Percentiles rank a stretch among this genome's conserved stretches.
phyloP scores from a whole-genome alignment of 2,888 invertebrate species.

The Leptarthrus brevirostris region DNA sequence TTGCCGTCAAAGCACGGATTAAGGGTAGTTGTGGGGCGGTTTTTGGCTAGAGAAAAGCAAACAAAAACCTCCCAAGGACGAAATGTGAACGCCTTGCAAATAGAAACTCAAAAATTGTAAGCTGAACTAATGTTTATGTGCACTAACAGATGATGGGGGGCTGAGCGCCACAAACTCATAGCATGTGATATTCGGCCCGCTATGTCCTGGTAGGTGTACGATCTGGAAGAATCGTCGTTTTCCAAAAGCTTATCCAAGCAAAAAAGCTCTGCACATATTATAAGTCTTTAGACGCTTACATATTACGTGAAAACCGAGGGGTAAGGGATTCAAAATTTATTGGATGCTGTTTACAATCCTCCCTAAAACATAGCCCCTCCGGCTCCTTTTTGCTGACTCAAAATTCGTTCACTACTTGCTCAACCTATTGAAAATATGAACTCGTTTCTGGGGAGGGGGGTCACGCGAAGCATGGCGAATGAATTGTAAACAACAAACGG shows the following conservation, averaged over 20 bases:
- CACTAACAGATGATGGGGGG: background rate
- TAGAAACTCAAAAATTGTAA: background rate
- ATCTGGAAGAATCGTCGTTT: background rate
- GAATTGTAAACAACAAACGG: constrained; percentile 35
- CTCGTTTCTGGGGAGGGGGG: background rate
- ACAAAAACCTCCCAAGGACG: background rate
- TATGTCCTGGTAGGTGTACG: background rate
- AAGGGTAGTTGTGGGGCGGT: background rate
- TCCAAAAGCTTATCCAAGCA: background rate
- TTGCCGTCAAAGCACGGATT: background rate
- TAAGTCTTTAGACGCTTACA: background rate
- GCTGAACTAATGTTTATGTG: background rate
- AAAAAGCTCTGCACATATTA: background rate
- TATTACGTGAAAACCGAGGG: background rate
- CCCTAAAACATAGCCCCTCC: constrained; percentile 16
- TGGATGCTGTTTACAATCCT: constrained; percentile 37
- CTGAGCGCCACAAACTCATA: background rate
- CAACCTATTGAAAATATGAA: constrained; percentile 31
- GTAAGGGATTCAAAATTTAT: constrained; percentile 8
- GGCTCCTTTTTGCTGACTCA: constrained; percentile 24
- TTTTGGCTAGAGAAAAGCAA: background rate
- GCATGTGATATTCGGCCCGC: too few species aligned
- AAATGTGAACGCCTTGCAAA: background rate
- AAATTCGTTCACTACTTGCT: background rate
- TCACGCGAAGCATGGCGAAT: background rate